Evolutionary conservation across 2,888 invertebrate genomes (phyloP).

Genomic region (Hylaea fasciaria): DNA sequence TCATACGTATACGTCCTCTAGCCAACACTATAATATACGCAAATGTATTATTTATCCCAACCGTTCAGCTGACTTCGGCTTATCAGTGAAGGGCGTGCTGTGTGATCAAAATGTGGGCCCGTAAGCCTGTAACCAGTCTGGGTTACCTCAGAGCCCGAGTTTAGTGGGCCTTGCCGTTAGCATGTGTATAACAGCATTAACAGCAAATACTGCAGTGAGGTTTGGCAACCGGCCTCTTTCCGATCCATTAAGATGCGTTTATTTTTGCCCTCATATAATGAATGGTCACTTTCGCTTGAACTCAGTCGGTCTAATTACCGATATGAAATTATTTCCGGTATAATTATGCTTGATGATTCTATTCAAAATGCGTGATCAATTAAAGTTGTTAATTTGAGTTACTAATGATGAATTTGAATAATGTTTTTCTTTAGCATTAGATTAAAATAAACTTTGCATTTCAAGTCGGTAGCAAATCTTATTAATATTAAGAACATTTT

Average conservation of each 20-base stretch:
- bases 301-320: conserved; percentile 37
- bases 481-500: too few species aligned
- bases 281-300: conserved; percentile 42
- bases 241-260: conserved; percentile 51
- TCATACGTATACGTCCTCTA: too few species aligned
- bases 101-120: conserved; percentile 23
- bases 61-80: not conserved
- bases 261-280: conserved; percentile 48
- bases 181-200: conserved; percentile 23
- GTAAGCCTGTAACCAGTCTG: conserved; percentile 28
- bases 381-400: conserved; percentile 25
- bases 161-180: conserved; percentile 33
- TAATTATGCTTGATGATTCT: conserved; percentile 32
- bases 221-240: conserved; percentile 51
- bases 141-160: conserved; percentile 27
- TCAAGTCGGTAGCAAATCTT: too few species aligned
- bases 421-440: not conserved
- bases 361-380: conserved; percentile 24
- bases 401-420: conserved; percentile 3
- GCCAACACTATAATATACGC: not conserved
- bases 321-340: conserved; percentile 40
- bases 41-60: not conserved
- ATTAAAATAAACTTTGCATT: too few species aligned
- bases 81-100: not conserved
- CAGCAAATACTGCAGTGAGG: conserved; percentile 27